A percentile compares a stretch with the other conserved stretches of the same genome.
Evolutionary conservation across 1,140 invertebrate genomes (phyloP).

Genomic region (Tyrophagus putrescentiae): DNA sequence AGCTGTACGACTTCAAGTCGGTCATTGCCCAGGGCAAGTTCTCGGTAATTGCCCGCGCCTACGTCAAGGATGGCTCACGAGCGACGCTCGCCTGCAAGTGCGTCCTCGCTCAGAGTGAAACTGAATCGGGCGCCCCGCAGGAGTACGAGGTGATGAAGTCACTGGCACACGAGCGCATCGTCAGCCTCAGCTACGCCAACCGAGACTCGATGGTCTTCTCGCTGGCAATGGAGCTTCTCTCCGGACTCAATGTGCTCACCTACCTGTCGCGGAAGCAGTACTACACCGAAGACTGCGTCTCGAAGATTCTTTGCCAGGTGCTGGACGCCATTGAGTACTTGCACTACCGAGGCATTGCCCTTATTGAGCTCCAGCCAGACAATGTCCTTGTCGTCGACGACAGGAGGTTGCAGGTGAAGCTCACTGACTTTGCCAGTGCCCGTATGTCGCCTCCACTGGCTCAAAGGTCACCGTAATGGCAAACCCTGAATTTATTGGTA

Average conservation of each 20-base stretch:
- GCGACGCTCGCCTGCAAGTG: constrained; percentile 23
- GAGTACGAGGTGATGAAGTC: constrained; percentile 67
- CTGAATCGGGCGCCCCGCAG: constrained; percentile 19
- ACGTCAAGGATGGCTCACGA: constrained; percentile 21
- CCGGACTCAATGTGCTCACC: constrained; percentile 75
- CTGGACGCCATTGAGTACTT: constrained; percentile 76
- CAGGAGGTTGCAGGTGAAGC: constrained; percentile 61
- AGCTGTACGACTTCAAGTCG: constrained; percentile 63
- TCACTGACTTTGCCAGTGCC: constrained; percentile 76
- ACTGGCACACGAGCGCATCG: constrained; percentile 68
- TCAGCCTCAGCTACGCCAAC: constrained; percentile 44
- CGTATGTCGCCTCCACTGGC: constrained; percentile 62
- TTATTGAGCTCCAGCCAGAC: constrained; percentile 85
- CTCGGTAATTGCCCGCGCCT: constrained; percentile 63
- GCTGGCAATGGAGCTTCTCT: constrained; percentile 60
- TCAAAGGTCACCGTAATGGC: constrained; percentile 44
- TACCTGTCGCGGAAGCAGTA: constrained; percentile 68
- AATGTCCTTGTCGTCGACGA: constrained; percentile 88
- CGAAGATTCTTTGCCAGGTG: constrained; percentile 62
- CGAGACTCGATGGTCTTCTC: constrained; percentile 27
- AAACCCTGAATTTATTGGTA: constrained; percentile 28
- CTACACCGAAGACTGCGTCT: constrained; percentile 77
- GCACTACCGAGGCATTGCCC: constrained; percentile 77
- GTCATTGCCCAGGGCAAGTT: constrained; percentile 65
- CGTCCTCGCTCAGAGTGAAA: constrained; percentile 13